Conservation (phyloP, 2,888 invertebrate species). For the Hemithea aestivaria region DNA sequence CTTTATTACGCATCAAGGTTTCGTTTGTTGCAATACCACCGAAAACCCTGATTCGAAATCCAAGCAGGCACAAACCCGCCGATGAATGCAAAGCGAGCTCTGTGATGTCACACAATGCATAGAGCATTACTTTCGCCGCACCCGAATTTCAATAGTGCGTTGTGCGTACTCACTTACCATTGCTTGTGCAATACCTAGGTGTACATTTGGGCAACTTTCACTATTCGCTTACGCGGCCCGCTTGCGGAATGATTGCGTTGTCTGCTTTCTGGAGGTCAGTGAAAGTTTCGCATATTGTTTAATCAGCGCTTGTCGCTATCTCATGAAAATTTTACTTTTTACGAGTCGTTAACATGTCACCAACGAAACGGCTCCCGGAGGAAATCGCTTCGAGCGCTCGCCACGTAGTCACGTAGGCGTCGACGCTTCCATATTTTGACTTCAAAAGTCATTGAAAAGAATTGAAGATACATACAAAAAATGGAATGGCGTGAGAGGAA, state of each 20-base stretch:
- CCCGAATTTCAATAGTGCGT: slow-evolving; percentile 73
- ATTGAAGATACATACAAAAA: slow-evolving; percentile 43
- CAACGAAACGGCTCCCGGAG: slow-evolving; percentile 2
- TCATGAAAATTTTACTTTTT: slow-evolving; percentile 12
- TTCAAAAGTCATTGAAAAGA: slow-evolving; percentile 11
- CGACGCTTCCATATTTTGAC: slow-evolving; percentile 4
- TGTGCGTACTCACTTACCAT: slow-evolving; percentile 23
- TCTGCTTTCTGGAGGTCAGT: slow-evolving; percentile 62
- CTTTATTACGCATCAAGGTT: slow-evolving; percentile 5
- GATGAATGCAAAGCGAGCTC: slow-evolving; percentile 38
- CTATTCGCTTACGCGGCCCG: slow-evolving; percentile 68
- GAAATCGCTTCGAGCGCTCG: slow-evolving; percentile 2
- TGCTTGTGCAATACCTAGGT: slow-evolving; percentile 69
- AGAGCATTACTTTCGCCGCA: slow-evolving; percentile 68
- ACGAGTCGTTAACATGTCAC: slow-evolving; percentile 11
- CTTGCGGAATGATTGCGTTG: slow-evolving; percentile 73
- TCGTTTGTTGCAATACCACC: slow-evolving; percentile 10
- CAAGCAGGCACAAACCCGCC: slow-evolving; percentile 13
- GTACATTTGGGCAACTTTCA: slow-evolving; percentile 75
- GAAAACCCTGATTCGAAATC: slow-evolving; percentile 12
- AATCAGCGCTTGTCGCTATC: slow-evolving; percentile 30
- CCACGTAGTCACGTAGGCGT: slow-evolving; percentile 3
- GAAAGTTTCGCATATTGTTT: slow-evolving; percentile 64
- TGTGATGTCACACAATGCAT: slow-evolving; percentile 47
- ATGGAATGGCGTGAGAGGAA: slow-evolving; percentile 73